phyloP scores from a whole-genome alignment of 2,888 invertebrate genomes.

The Galerucella calmariensis region DNA sequence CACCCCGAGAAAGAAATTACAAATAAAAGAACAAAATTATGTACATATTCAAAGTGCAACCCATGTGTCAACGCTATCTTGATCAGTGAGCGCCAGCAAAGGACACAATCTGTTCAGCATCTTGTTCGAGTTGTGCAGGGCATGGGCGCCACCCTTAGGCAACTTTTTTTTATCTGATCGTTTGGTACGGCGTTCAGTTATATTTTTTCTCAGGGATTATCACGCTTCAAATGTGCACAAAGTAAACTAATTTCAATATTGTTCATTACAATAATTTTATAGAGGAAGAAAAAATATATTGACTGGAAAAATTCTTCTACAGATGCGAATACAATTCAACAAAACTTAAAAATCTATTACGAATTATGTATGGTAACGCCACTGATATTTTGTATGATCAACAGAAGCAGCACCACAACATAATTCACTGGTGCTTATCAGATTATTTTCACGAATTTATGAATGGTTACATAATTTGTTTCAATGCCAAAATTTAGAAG shows the following conservation, averaged over 20 bases:
- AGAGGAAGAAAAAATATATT: no score
- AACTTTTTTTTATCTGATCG: slow-evolving; percentile 26
- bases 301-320: no score
- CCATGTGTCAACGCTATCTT: slow-evolving; percentile 58
- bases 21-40: slow-evolving; percentile 60
- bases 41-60: slow-evolving; percentile 58
- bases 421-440: neutral
- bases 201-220: neutral
- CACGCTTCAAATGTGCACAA: no score
- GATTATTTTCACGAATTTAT: slow-evolving; percentile 7
- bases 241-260: no score
- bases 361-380: neutral
- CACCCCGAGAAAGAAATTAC: slow-evolving; percentile 57
- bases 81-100: slow-evolving; percentile 56
- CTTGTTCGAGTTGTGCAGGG: slow-evolving; percentile 21
- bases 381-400: neutral
- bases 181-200: no score
- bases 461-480: slow-evolving; percentile 12
- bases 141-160: slow-evolving; percentile 27
- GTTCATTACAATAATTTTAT: no score
- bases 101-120: slow-evolving; percentile 51
- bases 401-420: slow-evolving; percentile 10
- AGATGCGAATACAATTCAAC: no score
- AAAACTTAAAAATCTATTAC: no score
- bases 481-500: slow-evolving; percentile 11